Base-by-base conservation (phyloP, 2,797 vertebrate species). In the Melanotaenia parkinsoni region DNA sequence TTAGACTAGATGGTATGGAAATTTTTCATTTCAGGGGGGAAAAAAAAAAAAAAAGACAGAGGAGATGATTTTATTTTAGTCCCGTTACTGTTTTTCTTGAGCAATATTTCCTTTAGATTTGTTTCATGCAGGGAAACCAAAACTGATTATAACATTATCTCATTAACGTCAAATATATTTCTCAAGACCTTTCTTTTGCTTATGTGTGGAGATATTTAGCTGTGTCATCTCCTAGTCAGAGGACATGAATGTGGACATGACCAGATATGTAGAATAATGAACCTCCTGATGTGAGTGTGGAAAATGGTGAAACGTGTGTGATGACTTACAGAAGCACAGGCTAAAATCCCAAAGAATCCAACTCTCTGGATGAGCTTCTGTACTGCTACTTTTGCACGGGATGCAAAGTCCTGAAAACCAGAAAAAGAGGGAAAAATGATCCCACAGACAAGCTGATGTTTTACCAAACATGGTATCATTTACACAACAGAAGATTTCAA, bases 321-420 rank as follows among this genome's bases (percentile, higher is more conserved):
- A 65, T 58, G 58, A 96, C 96, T 96, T 90, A 97, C 96, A 26
- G 96, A 97, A 69, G 96, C 96, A 32, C 96, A 97, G 28, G 94
- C 95, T 89, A 96, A 90, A 87, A 97, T 97, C 77, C 96, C 96
- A 3, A 97, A 94, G 93, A 97, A 96, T 12, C 96, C 96, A 16
- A 97, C 94, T 80, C 86, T 96, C 90, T 97, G 95, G 74, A 96
- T 95, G 73, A 96, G 91, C 72, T 95, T 96, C 89, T 96, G 94
- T 45, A 96, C 91, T 0, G 95, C 94, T 60, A 94, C 74, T 58
- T 96, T 96, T 0, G 94, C 95, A 72, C 94, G 91, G 58, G 93
- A 94, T 37, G 92, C 93, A 88, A 96, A 95, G 71, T 96, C 96
- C 95, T 98, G 73, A 61, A 72, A 84, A 82, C 69, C 47, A 24